A percentile compares a stretch with the other conserved stretches of the same genome.
These are phyloP conservation scores for Bellardia bayeri DNA, from an alignment of 2,888 invertebrate species.

Conservation along the genomic window DNA sequence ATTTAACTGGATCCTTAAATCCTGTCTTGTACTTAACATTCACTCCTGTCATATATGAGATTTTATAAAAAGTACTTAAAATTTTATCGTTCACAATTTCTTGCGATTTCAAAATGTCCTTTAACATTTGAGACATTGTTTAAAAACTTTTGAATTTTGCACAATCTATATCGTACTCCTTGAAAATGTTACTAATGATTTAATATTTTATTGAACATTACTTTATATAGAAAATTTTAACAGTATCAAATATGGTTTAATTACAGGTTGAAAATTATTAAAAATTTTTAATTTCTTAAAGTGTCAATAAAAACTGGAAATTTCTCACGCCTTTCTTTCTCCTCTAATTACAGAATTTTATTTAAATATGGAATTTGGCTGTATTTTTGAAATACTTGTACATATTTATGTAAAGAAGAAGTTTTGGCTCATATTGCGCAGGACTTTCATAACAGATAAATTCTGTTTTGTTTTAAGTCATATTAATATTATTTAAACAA, in stretches of 20 bases:
- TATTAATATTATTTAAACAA: too few species aligned
- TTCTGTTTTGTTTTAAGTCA: too few species aligned
- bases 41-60: conserved; percentile 62
- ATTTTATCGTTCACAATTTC: conserved; percentile 41
- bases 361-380: neutral
- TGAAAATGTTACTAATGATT: neutral
- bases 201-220: neutral
- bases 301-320: conserved; percentile 50
- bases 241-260: conserved; percentile 15
- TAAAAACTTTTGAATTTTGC: neutral
- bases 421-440: too few species aligned
- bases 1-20: conserved; percentile 64
- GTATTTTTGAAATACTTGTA: neutral
- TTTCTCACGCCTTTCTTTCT: conserved; percentile 48
- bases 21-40: conserved; percentile 55
- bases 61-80: conserved; percentile 59
- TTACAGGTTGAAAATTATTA: conserved; percentile 21
- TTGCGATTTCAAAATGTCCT: conserved; percentile 47
- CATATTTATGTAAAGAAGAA: too few species aligned
- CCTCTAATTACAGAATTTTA: neutral
- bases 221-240: conserved; percentile 7
- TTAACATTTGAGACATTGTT: conserved; percentile 58
- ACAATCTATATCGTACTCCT: neutral
- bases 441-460: too few species aligned
- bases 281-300: neutral